These are phyloP conservation scores for Cryptocephalus primarius DNA, from an alignment of 2,888 invertebrate genomes.

Conservation along the genomic window DNA sequence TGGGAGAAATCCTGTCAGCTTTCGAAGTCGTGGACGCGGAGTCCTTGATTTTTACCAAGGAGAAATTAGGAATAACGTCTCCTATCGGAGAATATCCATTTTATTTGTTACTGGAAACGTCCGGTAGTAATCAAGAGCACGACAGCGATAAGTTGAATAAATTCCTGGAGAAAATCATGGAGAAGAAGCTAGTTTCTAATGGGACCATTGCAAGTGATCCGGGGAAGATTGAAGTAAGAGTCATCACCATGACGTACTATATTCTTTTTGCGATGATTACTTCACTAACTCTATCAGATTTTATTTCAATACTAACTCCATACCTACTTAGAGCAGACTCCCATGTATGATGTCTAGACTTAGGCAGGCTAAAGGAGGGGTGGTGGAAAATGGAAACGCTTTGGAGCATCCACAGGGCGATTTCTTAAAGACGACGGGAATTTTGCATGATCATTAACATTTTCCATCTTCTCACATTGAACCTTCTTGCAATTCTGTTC, in stretches of 20 bases:
- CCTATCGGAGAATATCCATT: conserved; percentile 63
- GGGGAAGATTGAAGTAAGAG: conserved; percentile 59
- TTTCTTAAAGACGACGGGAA: too few species aligned
- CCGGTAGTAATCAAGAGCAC: conserved; percentile 72
- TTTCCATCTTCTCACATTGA: too few species aligned
- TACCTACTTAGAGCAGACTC: too few species aligned
- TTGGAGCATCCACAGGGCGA: too few species aligned
- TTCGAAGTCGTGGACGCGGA: conserved; percentile 85
- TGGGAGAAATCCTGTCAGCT: conserved; percentile 87
- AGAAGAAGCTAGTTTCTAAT: conserved; percentile 59
- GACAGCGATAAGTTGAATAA: conserved; percentile 74
- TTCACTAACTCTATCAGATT: too few species aligned
- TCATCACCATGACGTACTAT: neutral
- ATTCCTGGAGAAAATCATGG: conserved; percentile 66
- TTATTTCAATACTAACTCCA: too few species aligned
- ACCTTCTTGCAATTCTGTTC: too few species aligned
- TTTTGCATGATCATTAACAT: too few species aligned
- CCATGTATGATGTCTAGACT: too few species aligned
- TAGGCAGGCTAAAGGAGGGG: too few species aligned
- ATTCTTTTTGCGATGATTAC: neutral
- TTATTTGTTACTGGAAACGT: conserved; percentile 76
- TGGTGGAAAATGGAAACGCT: too few species aligned
- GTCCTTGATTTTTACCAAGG: conserved; percentile 53
- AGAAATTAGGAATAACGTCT: conserved; percentile 47
- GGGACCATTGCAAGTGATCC: conserved; percentile 76